Percentiles rank a stretch among this genome's conserved stretches.
Evolutionary conservation across 2,113 vertebrate genomes (phyloP).

Genomic region (Excalfactoria chinensis): DNA sequence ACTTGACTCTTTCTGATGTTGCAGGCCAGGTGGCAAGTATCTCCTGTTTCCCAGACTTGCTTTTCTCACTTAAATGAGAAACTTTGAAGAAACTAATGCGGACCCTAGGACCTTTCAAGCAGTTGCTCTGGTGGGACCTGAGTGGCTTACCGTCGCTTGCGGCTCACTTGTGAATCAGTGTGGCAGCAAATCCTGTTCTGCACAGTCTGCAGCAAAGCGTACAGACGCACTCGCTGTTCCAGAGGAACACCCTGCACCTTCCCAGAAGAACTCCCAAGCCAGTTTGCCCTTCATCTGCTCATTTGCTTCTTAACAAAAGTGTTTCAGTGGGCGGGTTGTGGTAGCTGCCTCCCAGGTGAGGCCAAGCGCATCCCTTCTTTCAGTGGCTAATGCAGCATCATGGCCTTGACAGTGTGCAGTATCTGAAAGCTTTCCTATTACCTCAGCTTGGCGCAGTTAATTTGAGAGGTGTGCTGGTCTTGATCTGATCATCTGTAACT

Average conservation of each 20-base stretch:
- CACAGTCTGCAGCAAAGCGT: neutral
- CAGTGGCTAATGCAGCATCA: neutral
- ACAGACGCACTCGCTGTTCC: neutral
- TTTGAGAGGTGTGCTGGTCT: slow-evolving; percentile 5
- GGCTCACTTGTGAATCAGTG: neutral
- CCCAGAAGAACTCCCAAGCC: neutral
- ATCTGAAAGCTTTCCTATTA: slow-evolving; percentile 21
- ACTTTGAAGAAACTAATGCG: neutral
- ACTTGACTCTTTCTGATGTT: slow-evolving; percentile 20
- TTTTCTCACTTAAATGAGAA: slow-evolving; percentile 11
- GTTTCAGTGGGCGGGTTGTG: neutral
- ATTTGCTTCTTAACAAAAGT: neutral
- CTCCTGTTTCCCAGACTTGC: neutral
- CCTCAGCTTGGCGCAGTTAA: neutral
- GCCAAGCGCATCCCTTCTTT: neutral
- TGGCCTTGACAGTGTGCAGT: neutral
- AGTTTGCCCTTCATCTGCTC: neutral
- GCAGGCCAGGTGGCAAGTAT: slow-evolving; percentile 16
- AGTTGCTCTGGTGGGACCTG: neutral
- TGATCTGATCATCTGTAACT: neutral
- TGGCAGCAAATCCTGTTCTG: neutral
- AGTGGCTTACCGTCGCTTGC: neutral
- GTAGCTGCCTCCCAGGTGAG: neutral
- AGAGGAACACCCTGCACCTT: neutral
- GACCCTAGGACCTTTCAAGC: neutral